phyloP scores from a whole-genome alignment of 2,888 invertebrate genomes.

The Pegoplata infirma region DNA sequence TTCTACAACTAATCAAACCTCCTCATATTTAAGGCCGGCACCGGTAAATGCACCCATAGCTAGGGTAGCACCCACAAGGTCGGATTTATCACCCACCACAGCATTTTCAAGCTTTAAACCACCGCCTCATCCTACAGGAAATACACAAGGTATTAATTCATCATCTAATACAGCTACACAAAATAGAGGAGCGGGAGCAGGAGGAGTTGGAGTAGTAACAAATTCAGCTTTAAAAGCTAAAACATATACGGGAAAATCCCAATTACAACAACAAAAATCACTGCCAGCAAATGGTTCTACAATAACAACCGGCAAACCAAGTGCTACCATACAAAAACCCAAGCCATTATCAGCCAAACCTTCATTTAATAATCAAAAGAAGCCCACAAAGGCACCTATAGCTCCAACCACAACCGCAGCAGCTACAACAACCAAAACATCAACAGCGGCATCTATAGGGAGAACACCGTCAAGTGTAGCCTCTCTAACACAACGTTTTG shows the following conservation, averaged over 20 bases:
- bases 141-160: constrained; percentile 31
- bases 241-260: no score
- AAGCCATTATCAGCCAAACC: constrained; percentile 74
- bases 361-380: constrained; percentile 66
- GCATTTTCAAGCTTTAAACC: constrained; percentile 77
- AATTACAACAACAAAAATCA: constrained; percentile 51
- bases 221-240: constrained; percentile 32
- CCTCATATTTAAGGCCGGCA: constrained; percentile 85
- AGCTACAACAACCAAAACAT: constrained; percentile 43
- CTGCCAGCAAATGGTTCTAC: constrained; percentile 65
- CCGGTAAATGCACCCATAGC: constrained; percentile 83
- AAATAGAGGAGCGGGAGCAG: constrained; percentile 45
- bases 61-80: constrained; percentile 76
- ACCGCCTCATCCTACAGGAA: constrained; percentile 41
- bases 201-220: not conserved
- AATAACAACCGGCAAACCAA: constrained; percentile 52
- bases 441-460: constrained; percentile 66
- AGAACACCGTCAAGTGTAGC: constrained; percentile 67
- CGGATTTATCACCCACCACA: constrained; percentile 72
- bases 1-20: constrained; percentile 79
- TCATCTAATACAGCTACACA: constrained; percentile 59
- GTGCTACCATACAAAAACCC: constrained; percentile 72
- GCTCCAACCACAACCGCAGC: constrained; percentile 57
- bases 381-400: constrained; percentile 51
- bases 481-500: constrained; percentile 72